Conservation (phyloP, 2,888 invertebrate species). For the Macrosiphum euphorbiae region DNA sequence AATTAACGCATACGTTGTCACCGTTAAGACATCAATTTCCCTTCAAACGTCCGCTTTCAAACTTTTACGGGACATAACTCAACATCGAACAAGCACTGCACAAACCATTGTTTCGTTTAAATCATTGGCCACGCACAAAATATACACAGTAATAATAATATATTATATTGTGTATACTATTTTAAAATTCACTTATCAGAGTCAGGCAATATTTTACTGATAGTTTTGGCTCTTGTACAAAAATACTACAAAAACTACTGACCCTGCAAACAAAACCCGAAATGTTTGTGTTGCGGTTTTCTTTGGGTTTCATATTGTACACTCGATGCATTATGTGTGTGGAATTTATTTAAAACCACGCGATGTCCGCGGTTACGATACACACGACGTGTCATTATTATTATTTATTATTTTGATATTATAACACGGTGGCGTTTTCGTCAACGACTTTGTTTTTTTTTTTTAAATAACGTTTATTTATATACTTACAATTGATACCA, state of each 20-base stretch:
- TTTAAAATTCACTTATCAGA: constrained; percentile 49
- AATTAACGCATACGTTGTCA: not conserved
- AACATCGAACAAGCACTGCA: not conserved
- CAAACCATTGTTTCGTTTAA: not conserved
- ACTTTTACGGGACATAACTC: not conserved
- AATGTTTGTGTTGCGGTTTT: constrained; percentile 31
- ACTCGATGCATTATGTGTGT: not conserved
- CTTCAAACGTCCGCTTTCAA: not conserved
- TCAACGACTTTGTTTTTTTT: too few relatives aligned
- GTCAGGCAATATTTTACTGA: constrained; percentile 38
- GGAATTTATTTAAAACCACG: not conserved
- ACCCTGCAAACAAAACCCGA: constrained; percentile 24
- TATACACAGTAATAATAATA: not conserved
- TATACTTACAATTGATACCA: too few relatives aligned
- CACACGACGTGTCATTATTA: not conserved
- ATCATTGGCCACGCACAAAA: constrained; percentile 28
- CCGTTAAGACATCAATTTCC: not conserved
- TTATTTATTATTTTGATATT: not conserved
- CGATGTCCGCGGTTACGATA: not conserved
- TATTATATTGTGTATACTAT: not conserved
- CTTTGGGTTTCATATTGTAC: not conserved
- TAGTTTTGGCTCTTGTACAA: constrained; percentile 45
- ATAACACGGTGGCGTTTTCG: not conserved
- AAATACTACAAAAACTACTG: constrained; percentile 34
- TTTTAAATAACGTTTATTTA: too few relatives aligned